A percentile compares a stretch with the other conserved stretches of the same genome.
phyloP scores from a whole-genome alignment of 2,797 vertebrate genomes.

The Phoebastria nigripes region DNA sequence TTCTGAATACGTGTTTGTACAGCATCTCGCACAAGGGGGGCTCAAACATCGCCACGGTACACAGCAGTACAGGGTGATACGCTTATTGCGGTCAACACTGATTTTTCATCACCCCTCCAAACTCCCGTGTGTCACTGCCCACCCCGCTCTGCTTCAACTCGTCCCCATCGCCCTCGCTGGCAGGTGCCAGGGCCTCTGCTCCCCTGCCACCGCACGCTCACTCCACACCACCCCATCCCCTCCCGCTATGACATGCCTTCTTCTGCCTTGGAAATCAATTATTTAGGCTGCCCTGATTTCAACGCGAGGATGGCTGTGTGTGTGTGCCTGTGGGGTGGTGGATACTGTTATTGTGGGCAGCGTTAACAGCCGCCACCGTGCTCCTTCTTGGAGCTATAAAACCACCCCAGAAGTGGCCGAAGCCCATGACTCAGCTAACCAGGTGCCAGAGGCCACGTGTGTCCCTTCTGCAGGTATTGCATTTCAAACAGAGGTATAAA shows the following conservation, averaged over 20 bases:
- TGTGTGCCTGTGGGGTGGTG: neutral
- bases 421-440: neutral
- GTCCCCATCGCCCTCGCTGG: fast-evolving
- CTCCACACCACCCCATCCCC: neutral
- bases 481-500: neutral
- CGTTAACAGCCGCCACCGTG: fast-evolving
- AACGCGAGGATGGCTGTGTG: fast-evolving
- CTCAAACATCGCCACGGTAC: neutral
- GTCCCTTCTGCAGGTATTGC: neutral
- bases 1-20: neutral
- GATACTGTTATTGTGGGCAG: neutral
- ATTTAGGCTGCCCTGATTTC: slow-evolving; percentile 54
- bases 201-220: neutral
- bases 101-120: neutral
- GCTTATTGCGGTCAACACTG: fast-evolving
- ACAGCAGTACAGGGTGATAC: fast-evolving
- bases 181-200: neutral
- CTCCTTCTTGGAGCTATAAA: neutral
- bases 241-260: neutral
- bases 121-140: fast-evolving
- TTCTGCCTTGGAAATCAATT: slow-evolving; percentile 29
- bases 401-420: neutral
- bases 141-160: neutral
- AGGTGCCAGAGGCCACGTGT: neutral
- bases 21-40: neutral